Evolutionary conservation across 2,888 invertebrate genomes (phyloP).

Genomic region (Branchipolynoe longqiensis): DNA sequence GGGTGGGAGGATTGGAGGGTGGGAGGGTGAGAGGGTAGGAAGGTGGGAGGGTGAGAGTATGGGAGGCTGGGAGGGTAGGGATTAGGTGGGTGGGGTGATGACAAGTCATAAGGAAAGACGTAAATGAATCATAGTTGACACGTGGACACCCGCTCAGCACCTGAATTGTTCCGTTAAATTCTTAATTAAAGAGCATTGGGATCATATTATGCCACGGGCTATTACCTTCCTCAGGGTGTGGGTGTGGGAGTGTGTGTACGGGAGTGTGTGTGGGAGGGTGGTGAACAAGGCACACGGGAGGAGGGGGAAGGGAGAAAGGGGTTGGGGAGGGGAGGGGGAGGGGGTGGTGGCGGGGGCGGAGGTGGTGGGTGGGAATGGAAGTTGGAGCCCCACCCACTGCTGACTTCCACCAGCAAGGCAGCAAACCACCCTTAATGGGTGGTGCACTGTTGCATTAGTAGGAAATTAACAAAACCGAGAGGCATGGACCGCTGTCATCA

Average conservation of each 20-base stretch:
- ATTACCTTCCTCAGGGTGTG: neutral
- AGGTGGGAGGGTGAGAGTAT: too few relatives aligned
- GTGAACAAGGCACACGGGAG: neutral
- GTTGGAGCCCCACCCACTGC: too few relatives aligned
- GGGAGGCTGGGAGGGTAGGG: too few relatives aligned
- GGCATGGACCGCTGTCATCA: neutral
- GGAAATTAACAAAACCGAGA: conserved; percentile 15
- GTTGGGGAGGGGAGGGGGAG: conserved; percentile 9
- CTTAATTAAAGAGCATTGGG: conserved; percentile 44
- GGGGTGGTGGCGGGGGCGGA: neutral
- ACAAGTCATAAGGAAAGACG: neutral
- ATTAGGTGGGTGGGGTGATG: too few relatives aligned
- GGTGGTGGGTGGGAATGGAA: too few relatives aligned
- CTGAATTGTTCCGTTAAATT: conserved; percentile 16
- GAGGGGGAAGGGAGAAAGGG: neutral
- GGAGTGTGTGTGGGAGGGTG: neutral
- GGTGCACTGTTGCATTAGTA: conserved; percentile 33
- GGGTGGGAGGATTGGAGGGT: too few relatives aligned
- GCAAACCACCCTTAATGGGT: neutral
- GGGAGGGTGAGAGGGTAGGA: too few relatives aligned
- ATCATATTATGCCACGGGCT: conserved; percentile 18
- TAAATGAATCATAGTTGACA: conserved; percentile 21
- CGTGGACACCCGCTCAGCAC: conserved; percentile 1
- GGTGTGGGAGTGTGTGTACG: neutral
- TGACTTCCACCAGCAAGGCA: too few relatives aligned